Evolutionary conservation across 64 coral and sea anemone species (phyloP).

Genomic region (Montipora cactus): DNA sequence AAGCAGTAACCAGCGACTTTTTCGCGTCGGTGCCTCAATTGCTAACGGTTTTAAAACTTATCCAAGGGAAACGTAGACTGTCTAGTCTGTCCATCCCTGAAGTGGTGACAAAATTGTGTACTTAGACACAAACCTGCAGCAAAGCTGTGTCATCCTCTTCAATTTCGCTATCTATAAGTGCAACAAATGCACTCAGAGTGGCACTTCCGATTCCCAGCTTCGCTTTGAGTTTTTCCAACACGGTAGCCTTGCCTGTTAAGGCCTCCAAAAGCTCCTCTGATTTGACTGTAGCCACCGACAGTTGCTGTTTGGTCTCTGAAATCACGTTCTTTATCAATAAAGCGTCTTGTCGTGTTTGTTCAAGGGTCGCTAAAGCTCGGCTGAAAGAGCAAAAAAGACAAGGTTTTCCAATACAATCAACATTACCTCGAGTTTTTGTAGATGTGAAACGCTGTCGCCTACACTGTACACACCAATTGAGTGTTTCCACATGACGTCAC

Average conservation of each 20-base stretch:
- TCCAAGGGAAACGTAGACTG: no score
- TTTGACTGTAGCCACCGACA: conserved; percentile 74
- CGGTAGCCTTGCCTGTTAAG: conserved; percentile 88
- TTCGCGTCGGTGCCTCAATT: no score
- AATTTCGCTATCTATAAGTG: conserved; percentile 94
- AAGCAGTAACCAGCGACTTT: no score
- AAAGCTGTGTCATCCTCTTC: conserved; percentile 91
- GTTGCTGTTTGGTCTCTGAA: conserved; percentile 77
- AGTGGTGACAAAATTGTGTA: no score
- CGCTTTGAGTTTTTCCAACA: conserved; percentile 92
- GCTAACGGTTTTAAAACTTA: no score
- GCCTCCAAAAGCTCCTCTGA: conserved; percentile 81
- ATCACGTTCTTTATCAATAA: conserved; percentile 86
- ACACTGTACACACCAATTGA: no score
- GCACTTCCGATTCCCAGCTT: conserved; percentile 94
- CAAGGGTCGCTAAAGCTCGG: conserved; percentile 78
- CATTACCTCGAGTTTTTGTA: background rate
- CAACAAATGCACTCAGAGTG: conserved; percentile 89
- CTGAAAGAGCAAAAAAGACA: conserved; percentile 33
- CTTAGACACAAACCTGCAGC: conserved; percentile 26
- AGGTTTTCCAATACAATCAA: background rate
- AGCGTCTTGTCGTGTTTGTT: conserved; percentile 92
- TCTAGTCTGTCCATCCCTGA: no score
- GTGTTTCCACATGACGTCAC: no score
- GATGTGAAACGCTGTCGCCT: no score